A percentile compares a stretch with the other conserved stretches of the same genome.
Evolutionary conservation across 2,113 vertebrate genomes (phyloP).

Genomic region (Polypterus senegalus): DNA sequence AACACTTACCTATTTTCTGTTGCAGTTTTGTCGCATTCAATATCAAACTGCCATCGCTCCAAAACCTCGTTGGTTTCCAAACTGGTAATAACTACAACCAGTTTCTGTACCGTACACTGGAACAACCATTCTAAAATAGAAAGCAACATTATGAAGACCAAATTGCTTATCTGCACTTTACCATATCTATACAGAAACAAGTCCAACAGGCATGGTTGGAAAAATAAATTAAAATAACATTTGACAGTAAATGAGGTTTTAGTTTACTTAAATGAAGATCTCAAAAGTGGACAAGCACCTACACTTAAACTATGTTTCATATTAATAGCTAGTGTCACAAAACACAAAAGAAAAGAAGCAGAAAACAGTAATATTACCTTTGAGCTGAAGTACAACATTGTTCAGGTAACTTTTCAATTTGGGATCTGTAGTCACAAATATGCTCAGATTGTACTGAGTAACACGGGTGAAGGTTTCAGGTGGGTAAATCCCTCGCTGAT

Average conservation of each 20-base stretch:
- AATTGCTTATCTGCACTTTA: too few relatives aligned
- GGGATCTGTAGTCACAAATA: constrained; percentile 74
- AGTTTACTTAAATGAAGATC: too few relatives aligned
- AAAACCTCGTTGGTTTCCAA: constrained; percentile 76
- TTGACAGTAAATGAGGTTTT: too few relatives aligned
- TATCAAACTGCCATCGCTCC: constrained; percentile 93
- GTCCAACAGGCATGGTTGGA: too few relatives aligned
- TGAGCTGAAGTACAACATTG: constrained; percentile 79
- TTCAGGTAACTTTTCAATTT: constrained; percentile 79
- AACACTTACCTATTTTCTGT: constrained; percentile 60
- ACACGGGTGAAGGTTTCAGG: constrained; percentile 80
- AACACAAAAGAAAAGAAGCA: neutral
- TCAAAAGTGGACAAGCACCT: too few relatives aligned
- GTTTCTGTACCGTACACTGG: constrained; percentile 81
- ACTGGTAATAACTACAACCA: constrained; percentile 84
- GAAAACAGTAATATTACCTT: constrained; percentile 46
- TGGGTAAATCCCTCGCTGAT: constrained; percentile 89
- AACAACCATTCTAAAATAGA: constrained; percentile 76
- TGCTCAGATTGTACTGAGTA: constrained; percentile 82
- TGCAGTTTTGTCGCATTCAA: constrained; percentile 80
- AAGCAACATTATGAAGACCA: neutral
- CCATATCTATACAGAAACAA: too few relatives aligned
- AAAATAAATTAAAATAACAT: too few relatives aligned
- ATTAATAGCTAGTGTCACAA: too few relatives aligned
- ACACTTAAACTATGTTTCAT: too few relatives aligned